phyloP scores from a whole-genome alignment of 2,888 invertebrate species.

The Loripinus fragilis region DNA sequence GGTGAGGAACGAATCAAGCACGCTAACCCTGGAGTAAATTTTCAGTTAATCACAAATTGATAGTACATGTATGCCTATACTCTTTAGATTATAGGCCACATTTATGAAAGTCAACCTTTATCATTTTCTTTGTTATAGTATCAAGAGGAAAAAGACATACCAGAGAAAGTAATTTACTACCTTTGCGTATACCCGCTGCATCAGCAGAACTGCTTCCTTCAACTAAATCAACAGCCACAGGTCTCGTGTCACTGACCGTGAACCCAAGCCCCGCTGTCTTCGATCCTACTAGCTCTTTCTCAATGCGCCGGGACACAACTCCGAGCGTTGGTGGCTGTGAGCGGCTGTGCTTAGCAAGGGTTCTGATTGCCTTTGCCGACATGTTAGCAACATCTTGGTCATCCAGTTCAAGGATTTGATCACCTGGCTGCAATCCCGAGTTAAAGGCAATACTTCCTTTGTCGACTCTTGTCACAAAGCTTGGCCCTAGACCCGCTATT shows the following conservation, averaged over 20 bases:
- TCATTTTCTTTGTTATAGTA: no score
- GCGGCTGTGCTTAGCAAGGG: constrained; percentile 71
- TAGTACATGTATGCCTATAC: no score
- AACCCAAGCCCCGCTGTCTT: constrained; percentile 77
- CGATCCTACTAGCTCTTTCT: constrained; percentile 70
- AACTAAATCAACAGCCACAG: constrained; percentile 76
- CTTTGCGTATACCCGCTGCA: constrained; percentile 77
- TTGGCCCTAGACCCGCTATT: constrained; percentile 80
- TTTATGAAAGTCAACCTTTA: no score
- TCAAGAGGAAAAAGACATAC: no score
- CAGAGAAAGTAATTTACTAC: constrained; percentile 55
- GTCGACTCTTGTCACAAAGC: constrained; percentile 80
- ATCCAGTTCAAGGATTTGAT: constrained; percentile 81
- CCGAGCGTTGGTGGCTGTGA: constrained; percentile 78
- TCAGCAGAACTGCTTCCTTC: constrained; percentile 79
- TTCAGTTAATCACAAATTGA: no score
- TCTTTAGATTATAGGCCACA: no score
- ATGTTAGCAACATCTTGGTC: constrained; percentile 79
- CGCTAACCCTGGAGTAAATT: no score
- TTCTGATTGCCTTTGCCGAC: constrained; percentile 75
- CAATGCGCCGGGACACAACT: constrained; percentile 78
- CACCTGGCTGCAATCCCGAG: constrained; percentile 80
- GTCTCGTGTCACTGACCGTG: constrained; percentile 70
- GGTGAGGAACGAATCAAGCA: no score
- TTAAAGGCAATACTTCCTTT: constrained; percentile 77